Evolutionary conservation across 2,113 vertebrate genomes (phyloP), one percentile per base, ranked within the genome.

Genomic region (Microtus pennsylvanicus): DNA sequence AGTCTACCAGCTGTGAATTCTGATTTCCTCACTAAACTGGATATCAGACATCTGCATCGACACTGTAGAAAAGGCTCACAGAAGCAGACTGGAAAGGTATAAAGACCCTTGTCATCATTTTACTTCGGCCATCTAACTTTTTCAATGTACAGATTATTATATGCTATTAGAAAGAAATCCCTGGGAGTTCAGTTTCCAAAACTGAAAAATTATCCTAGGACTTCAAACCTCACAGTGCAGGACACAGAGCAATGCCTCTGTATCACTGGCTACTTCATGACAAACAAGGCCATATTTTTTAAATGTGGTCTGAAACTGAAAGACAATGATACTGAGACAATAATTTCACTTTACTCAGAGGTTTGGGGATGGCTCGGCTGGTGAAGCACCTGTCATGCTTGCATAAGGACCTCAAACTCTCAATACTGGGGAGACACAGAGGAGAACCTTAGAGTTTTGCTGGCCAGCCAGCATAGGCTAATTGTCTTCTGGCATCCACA

Each of bases 101-200:
- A 80, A 95, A 97, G 93, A 96, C 5, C 88, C 0, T 96, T 74
- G 72, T 74, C 93, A 95, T 91, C 92, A 65, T 97, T 98, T 96
- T 61, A 96, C 92, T 96, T 95, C 96, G 78, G 35, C 33, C 22
- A 85, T 30, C 78, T 97, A 89, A 94, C 96, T 97, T 97, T 96
- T 78, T 92, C 93, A 94, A 97, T 88, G 55, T 55, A 97, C 45
- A 88, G 21, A 70, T 93, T 81, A 55, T 82, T 96, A 97, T 65
- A 92, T 47, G 92, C 58, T 93, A 58, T 94, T 92, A 97, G 82
- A 97, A 86, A 98, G 92, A 98, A 97, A 96, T 63, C 61, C 86
- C 80, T 14, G 4, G 22, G 26, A 92, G 61, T 94, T 94, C 52
- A 88, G 16, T 94, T 96, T 95, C 96, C 81, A 92, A 97, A 97